Evolutionary conservation across 1,140 invertebrate species (phyloP), one percentile per base, ranked within the genome.

Genomic region (Calephelis virginiensis): DNA sequence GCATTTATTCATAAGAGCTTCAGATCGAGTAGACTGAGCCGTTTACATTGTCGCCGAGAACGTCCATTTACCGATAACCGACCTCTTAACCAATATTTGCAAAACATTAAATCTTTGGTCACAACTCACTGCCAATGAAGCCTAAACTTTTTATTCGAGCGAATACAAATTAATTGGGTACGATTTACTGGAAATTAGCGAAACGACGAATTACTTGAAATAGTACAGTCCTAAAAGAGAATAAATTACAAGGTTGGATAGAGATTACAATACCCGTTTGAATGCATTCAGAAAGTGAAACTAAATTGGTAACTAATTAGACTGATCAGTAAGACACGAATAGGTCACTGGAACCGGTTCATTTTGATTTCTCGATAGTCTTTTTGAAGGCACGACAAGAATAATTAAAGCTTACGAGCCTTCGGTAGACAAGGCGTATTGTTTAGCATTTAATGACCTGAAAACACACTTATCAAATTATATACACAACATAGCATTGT

Each of bases 81-180:
- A 86, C 83, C 85, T 81, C 77, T 78, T 85, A 83, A 83, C 83
- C 85, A 84, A 85, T 85, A 85, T 85, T 83, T 83, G 76, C 73
- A 78, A 43, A 78, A 79, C 74, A 81, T 80, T 81, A 77, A 79
- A 77, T 81, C 67, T 76, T 77, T 71, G 71, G 66, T 72, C 68
- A 67, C 74, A 72, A 79, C 72, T 72, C 68, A 67, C 74, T 71
- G 79, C 72, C 78, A 80, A 83, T 76, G 74, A 74, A 72, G 45
- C 50, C 50, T 37, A 72, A 75, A 43, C 48, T 67, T 76, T 68
- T 76, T 75, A 64, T 63, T 69, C 49, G 63, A 60, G 61, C 66
- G 68, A 37, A 67, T 75, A 71, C 59, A 59, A 72, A 74, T 75
- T 76, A 75, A 76, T 80, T 78, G 66, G 62, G 59, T 63, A 53